A percentile compares a stretch with the other conserved stretches of the same genome.
These are phyloP conservation scores for Laticauda laticaudata DNA, from an alignment of 2,113 vertebrate species.

Conservation along the genomic window DNA sequence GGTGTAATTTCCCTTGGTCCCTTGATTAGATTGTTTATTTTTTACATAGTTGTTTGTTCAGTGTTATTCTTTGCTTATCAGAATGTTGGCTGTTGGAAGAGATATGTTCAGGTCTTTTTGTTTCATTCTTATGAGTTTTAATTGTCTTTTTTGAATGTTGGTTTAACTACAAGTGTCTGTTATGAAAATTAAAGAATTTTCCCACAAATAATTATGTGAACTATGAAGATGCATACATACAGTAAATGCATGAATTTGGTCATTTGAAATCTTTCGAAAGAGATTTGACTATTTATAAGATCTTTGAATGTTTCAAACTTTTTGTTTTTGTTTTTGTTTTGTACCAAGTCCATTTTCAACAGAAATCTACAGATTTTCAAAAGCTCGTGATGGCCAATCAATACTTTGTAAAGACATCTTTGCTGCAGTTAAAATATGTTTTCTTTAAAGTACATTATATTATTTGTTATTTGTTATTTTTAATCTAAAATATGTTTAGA, in stretches of 20 bases:
- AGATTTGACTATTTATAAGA: not conserved
- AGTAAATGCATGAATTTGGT: not conserved
- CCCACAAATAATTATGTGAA: not conserved
- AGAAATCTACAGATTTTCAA: not conserved
- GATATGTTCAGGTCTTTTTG: not conserved
- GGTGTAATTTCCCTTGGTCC: not conserved
- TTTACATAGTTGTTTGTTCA: not conserved
- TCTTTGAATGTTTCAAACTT: not conserved
- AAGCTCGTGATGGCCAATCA: not conserved
- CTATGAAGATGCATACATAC: not conserved
- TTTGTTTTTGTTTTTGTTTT: not conserved
- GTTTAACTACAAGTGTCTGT: not conserved
- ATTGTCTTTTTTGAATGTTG: not conserved
- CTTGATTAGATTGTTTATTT: not conserved
- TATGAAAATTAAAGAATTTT: not conserved
- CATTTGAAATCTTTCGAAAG: not conserved
- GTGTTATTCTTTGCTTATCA: not conserved
- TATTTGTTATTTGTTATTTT: conserved; percentile 45
- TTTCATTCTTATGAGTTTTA: not conserved
- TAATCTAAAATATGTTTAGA: conserved; percentile 74
- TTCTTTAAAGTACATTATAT: conserved; percentile 49
- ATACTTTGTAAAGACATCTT: not conserved
- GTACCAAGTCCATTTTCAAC: not conserved
- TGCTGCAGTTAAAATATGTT: conserved; percentile 32
- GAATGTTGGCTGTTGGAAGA: not conserved